Conservation (phyloP, 2,797 vertebrate genomes). For the Artibeus jamaicensis region DNA sequence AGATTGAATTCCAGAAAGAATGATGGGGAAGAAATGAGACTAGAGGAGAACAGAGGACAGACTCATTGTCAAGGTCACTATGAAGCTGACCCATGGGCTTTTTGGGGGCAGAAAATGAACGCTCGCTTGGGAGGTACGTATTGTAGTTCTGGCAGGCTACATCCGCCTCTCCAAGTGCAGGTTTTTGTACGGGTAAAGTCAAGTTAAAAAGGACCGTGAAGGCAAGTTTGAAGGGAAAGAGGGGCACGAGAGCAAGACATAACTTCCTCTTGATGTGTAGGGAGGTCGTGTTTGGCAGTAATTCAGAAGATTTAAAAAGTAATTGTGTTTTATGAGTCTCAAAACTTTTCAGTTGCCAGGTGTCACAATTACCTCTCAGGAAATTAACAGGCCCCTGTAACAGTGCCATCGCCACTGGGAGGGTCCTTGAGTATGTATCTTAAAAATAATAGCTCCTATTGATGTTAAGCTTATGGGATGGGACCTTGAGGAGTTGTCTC, state of each 20-base stretch:
- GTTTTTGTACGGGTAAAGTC: not conserved
- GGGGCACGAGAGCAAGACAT: not conserved
- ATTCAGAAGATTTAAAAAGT: not conserved
- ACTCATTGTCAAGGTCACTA: not conserved
- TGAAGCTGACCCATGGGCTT: not conserved
- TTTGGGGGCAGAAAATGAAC: not conserved
- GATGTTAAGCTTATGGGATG: not conserved
- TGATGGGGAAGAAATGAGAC: slow-evolving; percentile 11
- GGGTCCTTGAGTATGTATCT: not conserved
- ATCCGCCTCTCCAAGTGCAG: not conserved
- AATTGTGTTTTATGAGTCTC: not conserved
- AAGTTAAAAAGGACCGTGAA: not conserved
- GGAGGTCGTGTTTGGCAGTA: not conserved
- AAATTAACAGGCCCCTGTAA: not conserved
- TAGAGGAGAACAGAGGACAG: not conserved
- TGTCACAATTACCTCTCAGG: not conserved
- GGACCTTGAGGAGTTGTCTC: not conserved
- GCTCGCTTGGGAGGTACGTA: not conserved
- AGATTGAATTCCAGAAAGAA: slow-evolving; percentile 54
- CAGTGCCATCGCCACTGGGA: not conserved
- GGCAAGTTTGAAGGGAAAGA: not conserved
- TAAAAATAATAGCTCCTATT: not conserved
- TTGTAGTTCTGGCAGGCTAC: not conserved
- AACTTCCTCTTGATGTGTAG: not conserved
- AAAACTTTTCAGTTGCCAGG: not conserved